phyloP scores from a whole-genome alignment of 2,797 vertebrate genomes.

The Chloroceryle inda region DNA sequence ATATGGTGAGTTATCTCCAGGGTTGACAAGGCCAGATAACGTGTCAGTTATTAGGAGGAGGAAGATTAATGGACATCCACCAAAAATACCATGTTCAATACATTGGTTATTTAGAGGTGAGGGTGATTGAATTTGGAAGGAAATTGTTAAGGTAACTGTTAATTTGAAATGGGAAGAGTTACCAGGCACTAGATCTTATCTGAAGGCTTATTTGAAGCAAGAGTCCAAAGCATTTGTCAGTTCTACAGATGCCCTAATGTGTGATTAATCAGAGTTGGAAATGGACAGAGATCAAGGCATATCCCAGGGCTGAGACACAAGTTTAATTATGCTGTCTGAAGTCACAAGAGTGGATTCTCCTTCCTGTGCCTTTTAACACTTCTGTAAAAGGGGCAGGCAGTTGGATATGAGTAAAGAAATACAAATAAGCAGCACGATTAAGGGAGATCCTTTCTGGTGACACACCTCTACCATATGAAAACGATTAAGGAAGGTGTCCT shows the following conservation, averaged over 20 bases:
- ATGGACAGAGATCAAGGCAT: not conserved
- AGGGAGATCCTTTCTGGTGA: not conserved
- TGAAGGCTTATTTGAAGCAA: constrained; percentile 27
- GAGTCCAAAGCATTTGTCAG: not conserved
- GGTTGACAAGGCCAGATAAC: constrained; percentile 23
- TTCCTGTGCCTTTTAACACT: not conserved
- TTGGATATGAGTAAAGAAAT: not conserved
- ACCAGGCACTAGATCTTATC: constrained; percentile 37
- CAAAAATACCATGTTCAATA: constrained; percentile 44
- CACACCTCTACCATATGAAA: not conserved
- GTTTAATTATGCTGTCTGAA: not conserved
- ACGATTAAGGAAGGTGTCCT: not conserved
- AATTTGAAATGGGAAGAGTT: constrained; percentile 35
- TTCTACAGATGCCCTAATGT: not conserved
- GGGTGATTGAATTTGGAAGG: constrained; percentile 17
- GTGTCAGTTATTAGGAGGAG: not conserved
- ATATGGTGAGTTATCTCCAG: constrained; percentile 22
- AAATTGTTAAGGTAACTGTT: constrained; percentile 38
- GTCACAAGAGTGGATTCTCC: not conserved
- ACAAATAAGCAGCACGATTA: not conserved
- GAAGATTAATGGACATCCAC: constrained; percentile 39
- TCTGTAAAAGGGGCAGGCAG: not conserved
- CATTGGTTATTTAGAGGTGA: not conserved
- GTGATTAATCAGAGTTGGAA: constrained; percentile 1
- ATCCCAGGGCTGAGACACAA: not conserved